Evolutionary conservation across 64 coral and sea anemone genomes (phyloP).

Genomic region (Montipora foliosa): DNA sequence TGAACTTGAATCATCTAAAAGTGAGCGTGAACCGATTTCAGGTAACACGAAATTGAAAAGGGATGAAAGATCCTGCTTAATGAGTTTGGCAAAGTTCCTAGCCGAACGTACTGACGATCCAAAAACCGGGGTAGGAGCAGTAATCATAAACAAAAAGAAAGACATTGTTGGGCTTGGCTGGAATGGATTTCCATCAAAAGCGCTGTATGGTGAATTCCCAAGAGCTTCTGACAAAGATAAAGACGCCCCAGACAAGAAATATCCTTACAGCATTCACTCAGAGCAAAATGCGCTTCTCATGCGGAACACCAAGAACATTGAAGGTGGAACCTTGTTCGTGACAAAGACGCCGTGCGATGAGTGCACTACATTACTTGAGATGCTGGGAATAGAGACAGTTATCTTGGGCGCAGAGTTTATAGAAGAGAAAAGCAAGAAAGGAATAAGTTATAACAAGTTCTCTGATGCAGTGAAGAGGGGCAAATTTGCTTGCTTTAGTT

Average conservation of each 20-base stretch:
- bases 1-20: not conserved
- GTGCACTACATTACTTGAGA: constrained; percentile 27
- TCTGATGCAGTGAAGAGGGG: too few species aligned
- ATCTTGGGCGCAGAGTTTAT: not conserved
- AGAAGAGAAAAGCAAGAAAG: not conserved
- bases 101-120: constrained; percentile 69
- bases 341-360: constrained; percentile 60
- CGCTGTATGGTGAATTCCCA: constrained; percentile 42
- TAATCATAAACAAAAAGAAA: constrained; percentile 1
- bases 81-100: constrained; percentile 33
- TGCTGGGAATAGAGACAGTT: constrained; percentile 52
- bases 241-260: constrained; percentile 29
- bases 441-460: not conserved
- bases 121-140: constrained; percentile 38
- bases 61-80: constrained; percentile 22
- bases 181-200: constrained; percentile 56
- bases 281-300: constrained; percentile 76
- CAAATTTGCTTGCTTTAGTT: too few species aligned
- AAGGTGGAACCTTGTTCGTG: constrained; percentile 30
- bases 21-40: not conserved
- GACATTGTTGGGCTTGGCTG: constrained; percentile 46
- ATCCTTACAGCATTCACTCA: constrained; percentile 62
- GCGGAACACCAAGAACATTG: constrained; percentile 29
- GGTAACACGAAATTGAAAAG: not conserved
- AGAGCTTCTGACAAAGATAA: constrained; percentile 3